phyloP scores from a whole-genome alignment of 1,140 invertebrate genomes.

The Catajapyx aquilonaris region DNA sequence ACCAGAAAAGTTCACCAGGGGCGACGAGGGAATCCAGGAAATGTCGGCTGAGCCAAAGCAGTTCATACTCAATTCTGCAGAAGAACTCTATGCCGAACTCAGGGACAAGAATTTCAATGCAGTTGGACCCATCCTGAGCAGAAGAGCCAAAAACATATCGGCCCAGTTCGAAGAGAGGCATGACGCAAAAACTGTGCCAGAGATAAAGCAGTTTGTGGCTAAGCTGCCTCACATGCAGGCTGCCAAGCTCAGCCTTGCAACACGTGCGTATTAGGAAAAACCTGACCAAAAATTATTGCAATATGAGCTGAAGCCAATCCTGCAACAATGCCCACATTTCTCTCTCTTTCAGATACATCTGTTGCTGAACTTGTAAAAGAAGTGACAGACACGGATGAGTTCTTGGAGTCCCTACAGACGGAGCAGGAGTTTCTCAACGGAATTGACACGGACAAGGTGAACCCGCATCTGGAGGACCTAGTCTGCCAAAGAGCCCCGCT shows the following conservation, averaged over 20 bases:
- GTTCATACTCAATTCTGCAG: constrained; percentile 71
- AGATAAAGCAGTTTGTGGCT: constrained; percentile 85
- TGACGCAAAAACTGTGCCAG: constrained; percentile 66
- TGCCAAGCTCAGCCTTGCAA: constrained; percentile 53
- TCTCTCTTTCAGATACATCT: constrained; percentile 36
- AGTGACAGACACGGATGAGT: constrained; percentile 37
- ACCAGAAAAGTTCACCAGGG: constrained; percentile 52
- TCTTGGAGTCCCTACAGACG: constrained; percentile 38
- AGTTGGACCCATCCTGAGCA: constrained; percentile 62
- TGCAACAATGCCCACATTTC: not conserved
- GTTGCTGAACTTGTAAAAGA: constrained; percentile 56
- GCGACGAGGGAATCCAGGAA: constrained; percentile 35
- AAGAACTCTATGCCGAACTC: constrained; percentile 72
- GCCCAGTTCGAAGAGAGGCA: constrained; percentile 68
- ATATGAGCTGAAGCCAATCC: no score
- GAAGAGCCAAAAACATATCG: constrained; percentile 69
- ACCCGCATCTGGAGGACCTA: constrained; percentile 72
- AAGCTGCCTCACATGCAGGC: constrained; percentile 69
- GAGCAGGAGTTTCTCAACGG: constrained; percentile 88
- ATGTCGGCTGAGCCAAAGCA: constrained; percentile 51
- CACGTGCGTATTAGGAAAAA: no score
- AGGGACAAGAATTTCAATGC: constrained; percentile 88
- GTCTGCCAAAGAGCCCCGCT: constrained; percentile 58
- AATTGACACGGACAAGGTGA: constrained; percentile 70
- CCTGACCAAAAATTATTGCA: no score